Conservation (phyloP, 2,888 invertebrate species). For the Ectemnius lituratus region DNA sequence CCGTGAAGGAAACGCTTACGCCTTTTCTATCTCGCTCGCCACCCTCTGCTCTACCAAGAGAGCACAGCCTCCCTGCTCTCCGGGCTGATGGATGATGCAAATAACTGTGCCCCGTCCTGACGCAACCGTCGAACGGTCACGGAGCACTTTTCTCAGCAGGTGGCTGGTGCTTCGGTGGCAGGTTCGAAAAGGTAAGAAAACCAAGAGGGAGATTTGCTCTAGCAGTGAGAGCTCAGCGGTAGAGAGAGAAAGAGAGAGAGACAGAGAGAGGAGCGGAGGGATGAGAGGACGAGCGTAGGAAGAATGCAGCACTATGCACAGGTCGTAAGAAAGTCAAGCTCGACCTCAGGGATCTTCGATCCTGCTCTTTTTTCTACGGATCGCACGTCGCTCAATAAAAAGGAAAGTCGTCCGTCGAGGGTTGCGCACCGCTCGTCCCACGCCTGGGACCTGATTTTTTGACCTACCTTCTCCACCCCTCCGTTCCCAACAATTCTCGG, state of each 20-base stretch:
- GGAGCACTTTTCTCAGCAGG: constrained; percentile 74
- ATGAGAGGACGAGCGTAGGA: constrained; percentile 7
- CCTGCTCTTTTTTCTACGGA: constrained; percentile 27
- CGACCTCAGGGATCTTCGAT: constrained; percentile 42
- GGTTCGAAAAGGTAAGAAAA: constrained; percentile 50
- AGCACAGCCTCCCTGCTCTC: constrained; percentile 34
- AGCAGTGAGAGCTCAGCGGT: background rate
- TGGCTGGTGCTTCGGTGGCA: constrained; percentile 63
- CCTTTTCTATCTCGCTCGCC: constrained; percentile 40
- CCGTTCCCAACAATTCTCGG: background rate
- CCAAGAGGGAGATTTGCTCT: constrained; percentile 10
- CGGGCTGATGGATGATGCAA: constrained; percentile 75
- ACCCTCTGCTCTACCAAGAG: background rate
- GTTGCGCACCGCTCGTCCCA: constrained; percentile 30
- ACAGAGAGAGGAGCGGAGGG: background rate
- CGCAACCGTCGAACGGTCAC: constrained; percentile 66
- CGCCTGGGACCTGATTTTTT: constrained; percentile 24
- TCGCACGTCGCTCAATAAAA: constrained; percentile 60
- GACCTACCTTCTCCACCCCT: constrained; percentile 19
- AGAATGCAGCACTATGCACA: constrained; percentile 44
- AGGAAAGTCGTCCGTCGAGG: constrained; percentile 58
- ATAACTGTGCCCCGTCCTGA: constrained; percentile 69
- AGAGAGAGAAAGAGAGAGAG: constrained; percentile 26
- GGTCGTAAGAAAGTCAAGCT: constrained; percentile 59
- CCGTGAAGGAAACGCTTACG: background rate